A percentile compares a stretch with the other conserved stretches of the same genome.
phyloP scores from a whole-genome alignment of 2,113 vertebrate genomes.

The Dasyprocta punctata region DNA sequence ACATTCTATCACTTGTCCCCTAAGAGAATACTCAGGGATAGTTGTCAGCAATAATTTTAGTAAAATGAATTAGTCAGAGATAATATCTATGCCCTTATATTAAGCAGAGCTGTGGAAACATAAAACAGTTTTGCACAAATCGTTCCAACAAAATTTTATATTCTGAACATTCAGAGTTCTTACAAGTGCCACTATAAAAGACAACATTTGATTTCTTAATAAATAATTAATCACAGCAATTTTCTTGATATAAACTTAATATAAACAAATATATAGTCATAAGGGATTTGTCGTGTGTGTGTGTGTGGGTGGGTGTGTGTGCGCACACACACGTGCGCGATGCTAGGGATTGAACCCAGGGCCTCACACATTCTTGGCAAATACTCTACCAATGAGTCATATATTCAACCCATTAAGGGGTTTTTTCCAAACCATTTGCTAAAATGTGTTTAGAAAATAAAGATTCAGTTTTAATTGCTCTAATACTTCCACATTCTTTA shows the following conservation, averaged over 20 bases:
- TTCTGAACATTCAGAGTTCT: not conserved
- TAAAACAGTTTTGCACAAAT: conserved; percentile 10
- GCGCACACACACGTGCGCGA: not conserved
- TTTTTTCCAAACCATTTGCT: not conserved
- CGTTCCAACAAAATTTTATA: not conserved
- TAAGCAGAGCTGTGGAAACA: not conserved
- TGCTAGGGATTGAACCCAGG: not conserved
- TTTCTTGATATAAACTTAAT: not conserved
- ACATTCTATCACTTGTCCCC: not conserved
- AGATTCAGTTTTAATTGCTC: not conserved
- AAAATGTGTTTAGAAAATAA: conserved; percentile 4
- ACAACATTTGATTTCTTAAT: not conserved
- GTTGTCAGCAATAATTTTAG: not conserved
- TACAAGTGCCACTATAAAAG: not conserved
- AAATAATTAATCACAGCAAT: conserved; percentile 19
- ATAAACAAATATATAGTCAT: not conserved
- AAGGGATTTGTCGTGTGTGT: not conserved
- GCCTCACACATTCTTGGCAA: not conserved
- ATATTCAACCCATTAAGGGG: not conserved
- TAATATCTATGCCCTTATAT: not conserved
- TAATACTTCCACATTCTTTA: not conserved
- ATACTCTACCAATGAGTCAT: not conserved
- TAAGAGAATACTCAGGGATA: not conserved
- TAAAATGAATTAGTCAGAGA: not conserved
- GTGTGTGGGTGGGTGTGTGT: not conserved